Conservation (phyloP, 2,113 vertebrate genomes). For the Herpetotheres cachinnans region DNA sequence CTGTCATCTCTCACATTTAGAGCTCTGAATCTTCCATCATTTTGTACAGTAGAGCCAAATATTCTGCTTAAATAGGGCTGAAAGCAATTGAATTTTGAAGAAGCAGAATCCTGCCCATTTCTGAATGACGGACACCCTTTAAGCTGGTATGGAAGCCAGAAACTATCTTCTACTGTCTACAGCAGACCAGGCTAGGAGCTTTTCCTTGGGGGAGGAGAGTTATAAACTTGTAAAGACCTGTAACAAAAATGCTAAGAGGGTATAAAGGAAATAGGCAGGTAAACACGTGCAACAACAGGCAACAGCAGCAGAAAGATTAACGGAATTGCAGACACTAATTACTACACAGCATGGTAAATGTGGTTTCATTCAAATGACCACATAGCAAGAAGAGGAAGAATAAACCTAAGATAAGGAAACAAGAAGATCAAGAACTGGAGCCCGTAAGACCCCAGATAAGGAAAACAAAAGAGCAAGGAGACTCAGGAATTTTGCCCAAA, state of each 20-base stretch:
- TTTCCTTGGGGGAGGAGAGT: background rate
- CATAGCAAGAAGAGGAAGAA: background rate
- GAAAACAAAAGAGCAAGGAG: background rate
- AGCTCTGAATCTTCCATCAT: background rate
- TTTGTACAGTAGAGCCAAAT: background rate
- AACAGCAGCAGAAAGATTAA: background rate
- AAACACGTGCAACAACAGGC: background rate
- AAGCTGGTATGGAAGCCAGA: background rate
- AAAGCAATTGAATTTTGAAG: background rate
- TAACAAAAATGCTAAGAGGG: background rate
- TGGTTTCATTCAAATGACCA: background rate
- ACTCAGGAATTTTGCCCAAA: background rate
- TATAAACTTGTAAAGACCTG: background rate
- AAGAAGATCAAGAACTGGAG: background rate
- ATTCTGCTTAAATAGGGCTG: background rate
- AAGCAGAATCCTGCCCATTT: background rate
- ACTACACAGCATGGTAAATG: background rate
- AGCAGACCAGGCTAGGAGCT: background rate
- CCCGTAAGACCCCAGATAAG: background rate
- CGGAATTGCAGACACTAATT: rapidly evolving
- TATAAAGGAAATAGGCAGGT: rapidly evolving
- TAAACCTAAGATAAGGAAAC: background rate
- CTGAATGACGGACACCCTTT: background rate
- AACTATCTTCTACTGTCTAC: background rate
- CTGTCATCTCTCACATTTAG: rapidly evolving